phyloP scores from a whole-genome alignment of 2,113 vertebrate genomes.

The Xiphorhynchus elegans region DNA sequence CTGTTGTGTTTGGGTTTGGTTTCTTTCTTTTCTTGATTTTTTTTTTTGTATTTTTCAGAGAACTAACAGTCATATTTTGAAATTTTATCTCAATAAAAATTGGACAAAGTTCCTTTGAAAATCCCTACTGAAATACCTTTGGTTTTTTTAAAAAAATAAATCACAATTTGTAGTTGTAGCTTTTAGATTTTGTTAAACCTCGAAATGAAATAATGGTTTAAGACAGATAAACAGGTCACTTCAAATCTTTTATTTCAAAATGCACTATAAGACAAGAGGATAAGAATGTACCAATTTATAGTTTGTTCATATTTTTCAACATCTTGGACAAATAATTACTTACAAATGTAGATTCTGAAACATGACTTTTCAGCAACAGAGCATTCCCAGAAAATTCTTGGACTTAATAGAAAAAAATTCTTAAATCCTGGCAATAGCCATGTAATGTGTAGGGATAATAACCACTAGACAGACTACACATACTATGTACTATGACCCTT shows the following conservation, averaged over 20 bases:
- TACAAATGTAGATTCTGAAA: neutral
- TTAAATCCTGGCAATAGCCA: neutral
- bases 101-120: neutral
- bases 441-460: neutral
- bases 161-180: neutral
- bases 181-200: neutral
- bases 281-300: neutral
- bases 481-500: neutral
- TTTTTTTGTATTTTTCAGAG: neutral
- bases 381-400: neutral
- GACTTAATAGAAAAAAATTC: neutral
- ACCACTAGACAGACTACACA: neutral
- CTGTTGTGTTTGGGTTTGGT: neutral
- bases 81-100: neutral
- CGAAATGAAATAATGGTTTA: neutral
- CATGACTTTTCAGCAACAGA: neutral
- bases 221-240: neutral
- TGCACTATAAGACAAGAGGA: neutral
- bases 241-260: neutral
- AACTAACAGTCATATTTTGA: neutral
- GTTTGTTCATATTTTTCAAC: neutral
- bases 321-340: neutral
- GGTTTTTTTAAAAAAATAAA: neutral
- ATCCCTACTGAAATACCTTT: neutral
- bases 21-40: neutral